Percentiles rank a stretch among this genome's conserved stretches.
Conservation (phyloP, 2,113 vertebrate genomes). For the Drymodes brunneopygia region DNA sequence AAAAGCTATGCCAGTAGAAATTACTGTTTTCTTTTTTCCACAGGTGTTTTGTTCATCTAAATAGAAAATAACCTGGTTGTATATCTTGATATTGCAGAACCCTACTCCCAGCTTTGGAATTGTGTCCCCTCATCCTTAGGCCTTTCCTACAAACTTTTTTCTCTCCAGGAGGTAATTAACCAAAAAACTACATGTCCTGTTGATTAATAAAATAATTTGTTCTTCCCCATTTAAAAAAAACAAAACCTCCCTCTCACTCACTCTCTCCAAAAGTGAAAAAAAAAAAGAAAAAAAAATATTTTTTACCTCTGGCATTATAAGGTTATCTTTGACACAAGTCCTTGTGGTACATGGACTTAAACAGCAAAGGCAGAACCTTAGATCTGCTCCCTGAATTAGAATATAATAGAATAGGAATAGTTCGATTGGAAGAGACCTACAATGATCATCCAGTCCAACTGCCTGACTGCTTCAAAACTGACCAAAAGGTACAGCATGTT, state of each 20-base stretch:
- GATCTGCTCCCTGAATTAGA: neutral
- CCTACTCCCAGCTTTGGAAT: neutral
- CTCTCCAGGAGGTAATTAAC: neutral
- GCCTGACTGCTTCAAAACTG: neutral
- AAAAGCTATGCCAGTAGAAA: neutral
- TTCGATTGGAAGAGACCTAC: neutral
- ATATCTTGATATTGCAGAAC: neutral
- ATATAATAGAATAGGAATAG: neutral
- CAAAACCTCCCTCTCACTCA: neutral
- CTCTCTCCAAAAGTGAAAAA: neutral
- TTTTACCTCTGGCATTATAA: neutral
- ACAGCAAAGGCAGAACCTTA: neutral
- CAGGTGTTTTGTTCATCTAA: neutral
- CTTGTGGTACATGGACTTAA: neutral
- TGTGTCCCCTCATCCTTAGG: neutral
- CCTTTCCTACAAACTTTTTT: neutral
- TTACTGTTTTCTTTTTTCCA: neutral
- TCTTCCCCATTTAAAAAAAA: neutral
- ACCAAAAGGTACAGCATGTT: neutral
- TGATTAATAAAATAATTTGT: neutral
- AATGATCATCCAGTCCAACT: no score
- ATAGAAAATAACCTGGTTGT: neutral
- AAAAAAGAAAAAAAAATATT: no score
- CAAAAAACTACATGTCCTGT: neutral
- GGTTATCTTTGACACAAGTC: neutral